Evolutionary conservation across 2,113 vertebrate species (phyloP).

Genomic region (Tachuris rubrigastra): DNA sequence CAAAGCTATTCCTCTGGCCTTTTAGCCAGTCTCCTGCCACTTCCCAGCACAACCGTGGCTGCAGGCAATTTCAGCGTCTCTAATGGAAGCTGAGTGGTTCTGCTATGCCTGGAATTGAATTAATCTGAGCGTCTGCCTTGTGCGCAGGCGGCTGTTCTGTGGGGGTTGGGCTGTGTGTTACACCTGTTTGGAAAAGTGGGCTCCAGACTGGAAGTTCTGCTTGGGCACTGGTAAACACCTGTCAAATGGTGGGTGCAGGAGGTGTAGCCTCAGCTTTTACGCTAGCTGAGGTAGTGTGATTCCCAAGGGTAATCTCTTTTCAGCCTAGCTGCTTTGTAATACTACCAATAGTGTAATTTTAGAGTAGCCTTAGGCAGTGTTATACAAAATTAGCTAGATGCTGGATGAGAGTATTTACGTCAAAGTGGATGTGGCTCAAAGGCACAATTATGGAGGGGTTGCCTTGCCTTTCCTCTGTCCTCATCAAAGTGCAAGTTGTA

Average conservation of each 20-base stretch:
- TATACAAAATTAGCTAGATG: neutral
- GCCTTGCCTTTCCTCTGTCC: neutral
- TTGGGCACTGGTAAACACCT: neutral
- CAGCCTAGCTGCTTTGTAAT: neutral
- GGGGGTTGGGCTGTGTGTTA: neutral
- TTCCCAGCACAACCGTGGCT: neutral
- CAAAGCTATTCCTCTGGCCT: neutral
- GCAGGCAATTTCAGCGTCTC: neutral
- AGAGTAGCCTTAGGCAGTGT: neutral
- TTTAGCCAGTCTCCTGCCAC: neutral
- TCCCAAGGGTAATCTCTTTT: neutral
- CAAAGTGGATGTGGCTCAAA: neutral
- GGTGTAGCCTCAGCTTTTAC: neutral
- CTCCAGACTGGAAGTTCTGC: neutral
- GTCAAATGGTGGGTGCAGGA: neutral
- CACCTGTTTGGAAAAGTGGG: neutral
- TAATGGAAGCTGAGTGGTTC: neutral
- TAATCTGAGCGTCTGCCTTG: neutral
- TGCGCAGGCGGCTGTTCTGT: accelerated
- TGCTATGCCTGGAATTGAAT: neutral
- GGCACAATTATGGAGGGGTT: neutral
- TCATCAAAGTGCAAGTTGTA: neutral
- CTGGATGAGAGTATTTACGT: neutral
- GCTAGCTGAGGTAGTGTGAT: neutral
- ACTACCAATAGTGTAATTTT: neutral